phyloP scores from a whole-genome alignment of 1,140 invertebrate genomes.

The Aphis gossypii region DNA sequence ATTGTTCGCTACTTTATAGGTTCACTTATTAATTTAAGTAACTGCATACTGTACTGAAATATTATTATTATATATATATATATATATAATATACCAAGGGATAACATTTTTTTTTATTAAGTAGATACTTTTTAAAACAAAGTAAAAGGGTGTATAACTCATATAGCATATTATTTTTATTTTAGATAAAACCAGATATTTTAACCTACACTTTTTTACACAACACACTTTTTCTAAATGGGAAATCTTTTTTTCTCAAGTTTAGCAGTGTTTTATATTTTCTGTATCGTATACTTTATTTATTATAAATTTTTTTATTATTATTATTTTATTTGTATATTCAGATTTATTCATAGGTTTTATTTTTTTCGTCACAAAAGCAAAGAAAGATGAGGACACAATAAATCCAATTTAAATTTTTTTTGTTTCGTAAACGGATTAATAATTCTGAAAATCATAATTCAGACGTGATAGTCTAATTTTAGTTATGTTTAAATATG shows the following conservation, averaged over 20 bases:
- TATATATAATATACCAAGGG: neutral
- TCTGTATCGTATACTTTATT: neutral
- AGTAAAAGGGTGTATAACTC: neutral
- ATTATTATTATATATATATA: neutral
- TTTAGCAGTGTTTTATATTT: neutral
- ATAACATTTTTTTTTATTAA: neutral
- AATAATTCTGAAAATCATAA: constrained; percentile 15
- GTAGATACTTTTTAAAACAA: neutral
- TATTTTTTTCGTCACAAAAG: neutral
- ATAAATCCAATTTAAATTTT: constrained; percentile 25
- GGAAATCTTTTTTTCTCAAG: neutral
- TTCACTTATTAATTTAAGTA: neutral
- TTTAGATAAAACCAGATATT: neutral
- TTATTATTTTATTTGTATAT: constrained; percentile 6
- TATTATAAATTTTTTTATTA: constrained; percentile 22
- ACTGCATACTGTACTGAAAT: neutral
- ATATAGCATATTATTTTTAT: neutral
- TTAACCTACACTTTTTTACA: neutral
- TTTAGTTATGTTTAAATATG: constrained; percentile 29
- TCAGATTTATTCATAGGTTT: constrained; percentile 16
- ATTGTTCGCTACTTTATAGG: neutral
- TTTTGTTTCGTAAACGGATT: neutral
- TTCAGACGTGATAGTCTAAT: neutral
- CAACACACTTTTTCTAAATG: too few species aligned
- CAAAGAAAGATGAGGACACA: neutral